Base-by-base conservation (phyloP, 2,888 invertebrate genomes). In the Andrena bicolor region DNA sequence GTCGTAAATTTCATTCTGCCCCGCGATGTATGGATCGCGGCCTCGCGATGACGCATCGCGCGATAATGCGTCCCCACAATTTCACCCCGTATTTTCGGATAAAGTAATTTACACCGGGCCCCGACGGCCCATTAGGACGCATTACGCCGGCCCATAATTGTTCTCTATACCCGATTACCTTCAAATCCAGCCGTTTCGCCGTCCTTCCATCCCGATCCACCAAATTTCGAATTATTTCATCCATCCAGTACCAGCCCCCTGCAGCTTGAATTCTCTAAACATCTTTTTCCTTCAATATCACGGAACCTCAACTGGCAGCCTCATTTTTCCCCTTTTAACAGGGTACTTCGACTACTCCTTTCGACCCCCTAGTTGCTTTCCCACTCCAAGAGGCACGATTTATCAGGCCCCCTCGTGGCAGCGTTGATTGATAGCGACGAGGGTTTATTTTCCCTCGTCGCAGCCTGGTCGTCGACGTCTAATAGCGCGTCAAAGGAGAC, bases 401-500 rank as follows among this genome's bases (percentile, higher is more conserved):
- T 68, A 60, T 71, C 64, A 58, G 56, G 32, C 28, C 30, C 28
- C 26, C n/a, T 28, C 16, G 1, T 16, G 1, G 41, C 41, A 16
- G 20, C 58, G 69, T 74, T 65, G 73, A 65, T 81, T 20, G 73
- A 69, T 63, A 65, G 28, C 72, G 64, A 58, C 64, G 41, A 48
- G 23, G 60, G 71, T 85, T 76, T 83, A 77, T 80, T 71, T 82
- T 60, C 72, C 72, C 61, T 41, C 41, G 16, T 41, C 16, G 41
- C 60, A 28, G 58, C 10, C 7, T 30, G 28, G 23, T 56, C 71
- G 63, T 49, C 63, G 20, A 51, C 35, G 75, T 68, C 76, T 72
- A 81, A 85, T 85, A 75, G 79, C 79, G 70, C 77, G 79, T 81
- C 81, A 86, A 86, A 86, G 86, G 81, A 83, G 86, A 74, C 85